Base-by-base conservation (phyloP, 30 jellyfish, hydroid and myxozoan species). In the Mastigias papua region DNA sequence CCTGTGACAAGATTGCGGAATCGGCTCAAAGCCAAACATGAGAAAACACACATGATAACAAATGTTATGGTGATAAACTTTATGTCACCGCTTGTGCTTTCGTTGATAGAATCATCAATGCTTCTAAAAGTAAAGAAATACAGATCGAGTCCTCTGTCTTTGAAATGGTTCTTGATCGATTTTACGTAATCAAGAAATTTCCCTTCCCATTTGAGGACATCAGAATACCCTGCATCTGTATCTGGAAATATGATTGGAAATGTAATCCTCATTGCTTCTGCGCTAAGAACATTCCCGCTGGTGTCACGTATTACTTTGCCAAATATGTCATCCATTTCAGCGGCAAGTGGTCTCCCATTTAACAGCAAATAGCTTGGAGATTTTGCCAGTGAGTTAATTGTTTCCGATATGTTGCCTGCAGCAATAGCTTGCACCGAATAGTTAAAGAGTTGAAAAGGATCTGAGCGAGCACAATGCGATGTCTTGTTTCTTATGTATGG, bases 1-100 rank as follows among this genome's bases (percentile, higher is more conserved):
- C 94, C 88, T 34, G 86, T 23, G 32, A 85, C 85, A 29, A 62
- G 48, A 49, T 73, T 61, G 22, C 78, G 74, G 26, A 54, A 71
- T 37, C 89, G 57, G 30, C 62, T 32, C 26, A 85, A 48, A 1
- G 69, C 78, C 64, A 73, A 22, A 61, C 81, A 62, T 0, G 88
- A 16, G 62, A 85, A 85, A 6, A 71, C 19, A 60, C 81, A 78
- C 94, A 85, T 85, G 35, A 85, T 54, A 1, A 75, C 48, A 62
- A 85, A 85, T 5, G 94, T 33, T 1, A 85, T 34, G 28, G 82
- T 25, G 23, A 85, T 61, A 10, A 49, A 60, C 25, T 30, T 23
- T 28, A 61, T n/a, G 62, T 85, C 94, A 0, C 94, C 94, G 1
- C 70, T 49, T 1, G 85, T 60, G 21, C 94, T 85, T 22, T 73